These are phyloP conservation scores for Gasterosteus nipponicus DNA, from an alignment of 2,113 vertebrate genomes.

Conservation along the genomic window DNA sequence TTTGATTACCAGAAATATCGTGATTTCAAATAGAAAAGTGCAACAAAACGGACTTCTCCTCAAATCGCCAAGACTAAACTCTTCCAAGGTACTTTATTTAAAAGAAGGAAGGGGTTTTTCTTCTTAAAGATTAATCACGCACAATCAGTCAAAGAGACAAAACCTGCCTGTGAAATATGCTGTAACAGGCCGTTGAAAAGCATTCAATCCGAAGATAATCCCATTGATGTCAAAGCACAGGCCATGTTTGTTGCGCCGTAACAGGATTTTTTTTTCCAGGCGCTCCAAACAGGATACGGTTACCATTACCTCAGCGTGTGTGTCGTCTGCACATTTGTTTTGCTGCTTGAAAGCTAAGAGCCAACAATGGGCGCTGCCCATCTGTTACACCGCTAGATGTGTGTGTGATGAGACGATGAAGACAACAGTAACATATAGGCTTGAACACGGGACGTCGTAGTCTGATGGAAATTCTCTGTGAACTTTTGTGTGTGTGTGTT, in stretches of 20 bases:
- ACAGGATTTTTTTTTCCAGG: constrained; percentile 38
- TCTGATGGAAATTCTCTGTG: constrained; percentile 17
- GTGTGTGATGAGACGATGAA: constrained; percentile 34
- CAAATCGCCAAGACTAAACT: neutral
- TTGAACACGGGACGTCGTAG: constrained; percentile 61
- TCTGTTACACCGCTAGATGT: constrained; percentile 53
- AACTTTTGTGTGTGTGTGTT: constrained; percentile 21
- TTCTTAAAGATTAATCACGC: neutral
- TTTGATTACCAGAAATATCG: neutral
- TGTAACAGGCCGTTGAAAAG: constrained; percentile 8
- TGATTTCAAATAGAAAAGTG: neutral
- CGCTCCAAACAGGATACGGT: constrained; percentile 36
- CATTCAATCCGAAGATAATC: constrained; percentile 20
- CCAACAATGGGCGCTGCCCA: constrained; percentile 64
- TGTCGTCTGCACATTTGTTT: constrained; percentile 48
- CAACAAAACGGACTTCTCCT: neutral
- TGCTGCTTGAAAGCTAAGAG: constrained; percentile 41
- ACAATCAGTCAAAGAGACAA: constrained; percentile 22
- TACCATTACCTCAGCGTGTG: constrained; percentile 37
- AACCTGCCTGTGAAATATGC: constrained; percentile 4
- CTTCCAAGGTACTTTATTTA: neutral
- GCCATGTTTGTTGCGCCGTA: constrained; percentile 6
- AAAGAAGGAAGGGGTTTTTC: neutral
- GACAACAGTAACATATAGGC: constrained; percentile 66
- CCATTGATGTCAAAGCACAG: neutral